Conservation (phyloP, 2,888 invertebrate species). For the Thera obeliscata region DNA sequence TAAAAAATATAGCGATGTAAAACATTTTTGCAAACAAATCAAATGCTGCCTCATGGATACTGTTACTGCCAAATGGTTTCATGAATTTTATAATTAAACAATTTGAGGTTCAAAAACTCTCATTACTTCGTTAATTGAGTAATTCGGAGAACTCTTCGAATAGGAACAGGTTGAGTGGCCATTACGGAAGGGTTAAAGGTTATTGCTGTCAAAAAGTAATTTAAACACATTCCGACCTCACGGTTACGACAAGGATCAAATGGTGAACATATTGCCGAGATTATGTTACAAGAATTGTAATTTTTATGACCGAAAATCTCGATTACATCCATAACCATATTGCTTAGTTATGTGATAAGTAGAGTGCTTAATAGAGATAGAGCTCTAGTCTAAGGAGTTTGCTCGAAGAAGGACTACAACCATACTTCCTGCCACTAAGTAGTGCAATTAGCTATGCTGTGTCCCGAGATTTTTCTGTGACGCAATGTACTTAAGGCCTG, state of each 20-base stretch:
- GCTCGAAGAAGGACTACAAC: no score
- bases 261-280: constrained; percentile 24
- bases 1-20: no score
- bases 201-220: constrained; percentile 48
- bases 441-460: no score
- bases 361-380: no score
- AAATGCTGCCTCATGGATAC: not conserved
- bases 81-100: constrained; percentile 25
- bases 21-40: no score
- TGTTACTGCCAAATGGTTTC: constrained; percentile 10
- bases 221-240: constrained; percentile 37
- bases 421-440: no score
- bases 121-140: constrained; percentile 42
- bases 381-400: no score
- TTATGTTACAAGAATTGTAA: constrained; percentile 35
- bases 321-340: not conserved
- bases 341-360: no score
- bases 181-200: constrained; percentile 40
- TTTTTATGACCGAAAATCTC: constrained; percentile 8
- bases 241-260: constrained; percentile 29
- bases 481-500: no score
- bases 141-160: constrained; percentile 43
- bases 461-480: no score
- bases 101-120: constrained; percentile 33
- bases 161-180: constrained; percentile 37